Percentiles rank a stretch among this genome's conserved stretches.
Evolutionary conservation across 1,140 invertebrate genomes (phyloP).

Genomic region (Chlorops oryzae): DNA sequence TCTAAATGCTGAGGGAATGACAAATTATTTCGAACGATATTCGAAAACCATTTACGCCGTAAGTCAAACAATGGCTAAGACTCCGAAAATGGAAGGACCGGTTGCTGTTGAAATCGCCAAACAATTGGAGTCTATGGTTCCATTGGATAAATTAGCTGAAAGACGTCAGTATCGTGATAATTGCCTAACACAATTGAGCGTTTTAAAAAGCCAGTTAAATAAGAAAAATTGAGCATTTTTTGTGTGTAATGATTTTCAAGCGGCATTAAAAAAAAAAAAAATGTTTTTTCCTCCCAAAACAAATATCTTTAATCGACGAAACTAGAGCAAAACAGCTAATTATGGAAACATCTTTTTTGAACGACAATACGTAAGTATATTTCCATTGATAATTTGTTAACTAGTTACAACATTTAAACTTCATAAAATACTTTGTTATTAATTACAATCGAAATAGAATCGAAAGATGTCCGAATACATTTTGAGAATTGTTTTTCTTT

Average conservation of each 20-base stretch:
- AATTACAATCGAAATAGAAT: no score
- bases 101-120: conserved; percentile 54
- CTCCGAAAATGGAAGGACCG: conserved; percentile 66
- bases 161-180: conserved; percentile 77
- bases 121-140: conserved; percentile 66
- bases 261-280: no score
- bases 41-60: conserved; percentile 71
- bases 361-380: no score
- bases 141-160: conserved; percentile 67
- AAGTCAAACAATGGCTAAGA: conserved; percentile 67
- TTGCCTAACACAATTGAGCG: conserved; percentile 72
- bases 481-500: no score
- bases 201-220: conserved; percentile 66
- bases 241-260: neutral
- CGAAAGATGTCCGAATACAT: no score
- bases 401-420: no score
- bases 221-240: conserved; percentile 15
- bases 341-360: no score
- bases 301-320: no score
- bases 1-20: conserved; percentile 86
- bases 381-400: no score
- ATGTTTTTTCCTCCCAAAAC: no score
- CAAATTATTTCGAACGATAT: conserved; percentile 58
- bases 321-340: no score
- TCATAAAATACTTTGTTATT: no score